phyloP scores from a whole-genome alignment of 2,113 vertebrate genomes.

The Dipodomys ordii region DNA sequence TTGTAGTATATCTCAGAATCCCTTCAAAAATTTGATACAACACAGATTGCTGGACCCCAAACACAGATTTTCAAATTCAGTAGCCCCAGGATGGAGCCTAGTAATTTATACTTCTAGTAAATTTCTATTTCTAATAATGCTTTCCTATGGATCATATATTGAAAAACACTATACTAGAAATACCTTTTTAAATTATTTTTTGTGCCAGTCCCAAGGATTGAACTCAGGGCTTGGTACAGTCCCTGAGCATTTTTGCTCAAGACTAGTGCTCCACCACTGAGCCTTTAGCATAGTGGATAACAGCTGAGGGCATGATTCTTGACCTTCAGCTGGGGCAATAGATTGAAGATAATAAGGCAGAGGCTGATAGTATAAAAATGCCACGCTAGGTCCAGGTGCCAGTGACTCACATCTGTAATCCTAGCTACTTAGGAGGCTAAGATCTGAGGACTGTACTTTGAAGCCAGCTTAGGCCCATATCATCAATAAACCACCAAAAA shows the following conservation, averaged over 20 bases:
- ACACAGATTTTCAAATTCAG: slow-evolving; percentile 5
- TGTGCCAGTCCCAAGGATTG: too few species aligned
- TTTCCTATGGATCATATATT: neutral
- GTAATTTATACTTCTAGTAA: slow-evolving; percentile 30
- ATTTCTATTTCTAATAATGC: neutral
- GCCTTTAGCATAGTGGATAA: neutral
- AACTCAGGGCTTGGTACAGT: too few species aligned
- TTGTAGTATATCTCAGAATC: slow-evolving; percentile 9
- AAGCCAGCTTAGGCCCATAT: too few species aligned
- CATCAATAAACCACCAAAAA: too few species aligned
- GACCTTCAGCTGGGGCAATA: neutral
- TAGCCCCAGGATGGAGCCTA: neutral
- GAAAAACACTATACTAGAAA: neutral
- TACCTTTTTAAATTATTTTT: too few species aligned
- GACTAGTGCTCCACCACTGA: neutral
- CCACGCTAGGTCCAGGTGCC: neutral
- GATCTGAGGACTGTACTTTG: too few species aligned
- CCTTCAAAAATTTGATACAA: neutral
- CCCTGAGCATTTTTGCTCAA: too few species aligned
- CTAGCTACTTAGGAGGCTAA: too few species aligned
- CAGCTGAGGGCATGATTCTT: neutral
- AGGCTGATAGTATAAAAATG: neutral
- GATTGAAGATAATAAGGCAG: neutral
- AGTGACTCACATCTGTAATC: too few species aligned
- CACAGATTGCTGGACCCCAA: neutral